Base-by-base conservation (phyloP, 2,888 invertebrate genomes). In the Diogma glabrata region DNA sequence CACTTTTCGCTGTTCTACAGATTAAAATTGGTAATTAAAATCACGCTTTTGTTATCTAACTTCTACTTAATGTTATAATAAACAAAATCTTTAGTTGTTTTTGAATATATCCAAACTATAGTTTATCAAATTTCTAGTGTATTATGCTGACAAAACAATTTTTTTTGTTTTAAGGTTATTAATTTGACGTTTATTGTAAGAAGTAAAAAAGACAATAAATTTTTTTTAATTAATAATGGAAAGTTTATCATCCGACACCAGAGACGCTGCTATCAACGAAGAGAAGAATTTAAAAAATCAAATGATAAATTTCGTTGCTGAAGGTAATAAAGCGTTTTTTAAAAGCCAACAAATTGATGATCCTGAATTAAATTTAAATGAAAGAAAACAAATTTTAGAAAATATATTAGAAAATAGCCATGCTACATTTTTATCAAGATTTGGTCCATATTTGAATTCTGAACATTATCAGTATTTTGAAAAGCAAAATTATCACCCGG, bases 301-400 rank as follows among this genome's bases (percentile, higher is more conserved):
- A 59, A 79, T 86, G 59, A 70, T 85, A 52, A 74, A 78, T 59
- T 74, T 76, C 60, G 65, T 88, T 56, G 75, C 78, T 4, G 65
- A 74, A 55, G 78, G 79, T 60, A 73, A 76, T 45, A 75, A 75
- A 53, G 77, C 81, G 38, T 75, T 79, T 55, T 89, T 92, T 60
- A 88, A 86, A 71, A 87, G 84, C 61, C 87, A 92, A 63, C 90
- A 89, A 67, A 74, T 82, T 47, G 79, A 80, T 60, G 88, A 91
- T 65, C 76, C 78, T 1, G 89, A 91, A 61, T 65, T 92, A 47
- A 77, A 76, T 5, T 67, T 73, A 1, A 64, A 69, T 16, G 85
- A 92, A 59, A 92, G 89, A 70, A 72, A 75, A 58, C 65, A 73
- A 58, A 82, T 88, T 56, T 86, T 86, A 0, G 64, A 69, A 47